Percentiles rank a stretch among this genome's conserved stretches.
Evolutionary conservation across 2,888 invertebrate species (phyloP).

Genomic region (Dicyrtomina minuta): DNA sequence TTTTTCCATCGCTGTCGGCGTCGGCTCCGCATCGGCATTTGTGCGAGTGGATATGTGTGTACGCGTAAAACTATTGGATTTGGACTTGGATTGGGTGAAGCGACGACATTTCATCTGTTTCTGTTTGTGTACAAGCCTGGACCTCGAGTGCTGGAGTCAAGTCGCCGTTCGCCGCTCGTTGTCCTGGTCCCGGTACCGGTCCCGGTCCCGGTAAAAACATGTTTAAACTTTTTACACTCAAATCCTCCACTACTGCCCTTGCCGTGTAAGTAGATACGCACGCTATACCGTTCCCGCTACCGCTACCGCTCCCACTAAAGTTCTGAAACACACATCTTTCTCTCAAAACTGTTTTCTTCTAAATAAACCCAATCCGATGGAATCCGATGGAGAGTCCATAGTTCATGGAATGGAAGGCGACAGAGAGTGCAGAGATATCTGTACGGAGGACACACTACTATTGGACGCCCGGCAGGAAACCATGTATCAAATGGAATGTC

Average conservation of each 20-base stretch:
- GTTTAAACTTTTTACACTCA: slow-evolving; percentile 17
- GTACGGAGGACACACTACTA: background rate
- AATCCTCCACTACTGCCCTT: too few species aligned
- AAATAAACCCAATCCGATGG: too few species aligned
- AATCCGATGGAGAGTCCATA: background rate
- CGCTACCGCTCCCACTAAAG: background rate
- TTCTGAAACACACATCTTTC: too few species aligned
- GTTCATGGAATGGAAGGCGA: background rate
- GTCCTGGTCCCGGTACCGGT: background rate
- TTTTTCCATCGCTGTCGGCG: too few species aligned
- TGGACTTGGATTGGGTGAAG: too few species aligned
- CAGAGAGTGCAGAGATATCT: background rate
- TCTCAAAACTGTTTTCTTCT: too few species aligned
- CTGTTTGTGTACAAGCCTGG: background rate
- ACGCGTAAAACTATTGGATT: too few species aligned
- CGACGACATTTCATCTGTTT: slow-evolving; percentile 11
- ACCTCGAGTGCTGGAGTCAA: too few species aligned
- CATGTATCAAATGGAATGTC: slow-evolving; percentile 14
- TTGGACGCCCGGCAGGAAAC: slow-evolving; percentile 8
- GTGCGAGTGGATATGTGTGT: too few species aligned
- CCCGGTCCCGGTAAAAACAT: slow-evolving; percentile 22
- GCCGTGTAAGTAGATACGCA: background rate
- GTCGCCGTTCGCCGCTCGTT: too few species aligned
- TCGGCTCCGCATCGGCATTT: too few species aligned
- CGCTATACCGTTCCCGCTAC: background rate